Evolutionary conservation across 2,888 invertebrate genomes (phyloP).

Genomic region (Craniophora ligustri): DNA sequence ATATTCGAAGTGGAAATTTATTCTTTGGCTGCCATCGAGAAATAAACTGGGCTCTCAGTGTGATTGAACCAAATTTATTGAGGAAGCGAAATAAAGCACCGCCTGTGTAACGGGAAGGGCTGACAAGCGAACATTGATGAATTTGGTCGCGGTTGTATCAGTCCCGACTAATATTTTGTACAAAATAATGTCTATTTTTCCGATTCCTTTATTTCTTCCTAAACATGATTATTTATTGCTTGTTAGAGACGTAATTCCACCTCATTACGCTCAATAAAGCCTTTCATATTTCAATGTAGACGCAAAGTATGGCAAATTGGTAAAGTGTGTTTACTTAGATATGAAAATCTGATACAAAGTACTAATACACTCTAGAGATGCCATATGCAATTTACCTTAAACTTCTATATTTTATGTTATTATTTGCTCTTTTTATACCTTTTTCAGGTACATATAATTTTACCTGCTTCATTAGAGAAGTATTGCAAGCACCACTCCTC

Average conservation of each 20-base stretch:
- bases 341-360: background rate
- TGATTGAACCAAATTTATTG: slow-evolving; percentile 78
- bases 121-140: slow-evolving; percentile 68
- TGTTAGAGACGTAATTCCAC: slow-evolving; percentile 21
- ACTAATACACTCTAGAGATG: no score
- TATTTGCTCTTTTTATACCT: no score
- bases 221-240: slow-evolving; percentile 36
- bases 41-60: slow-evolving; percentile 73
- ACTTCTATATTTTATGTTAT: no score
- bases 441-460: no score
- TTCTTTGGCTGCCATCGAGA: slow-evolving; percentile 76
- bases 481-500: no score
- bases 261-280: slow-evolving; percentile 22
- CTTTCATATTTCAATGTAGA: slow-evolving; percentile 11
- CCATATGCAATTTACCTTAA: no score
- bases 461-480: no score
- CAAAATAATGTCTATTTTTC: slow-evolving; percentile 27
- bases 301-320: background rate
- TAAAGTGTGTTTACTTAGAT: background rate
- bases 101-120: slow-evolving; percentile 57
- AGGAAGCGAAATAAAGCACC: slow-evolving; percentile 70
- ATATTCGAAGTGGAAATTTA: slow-evolving; percentile 82
- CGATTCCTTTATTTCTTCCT: slow-evolving; percentile 29
- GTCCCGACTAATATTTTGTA: slow-evolving; percentile 36
- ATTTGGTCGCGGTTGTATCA: slow-evolving; percentile 60